Evolutionary conservation across 2,888 invertebrate genomes (phyloP), one percentile per base, ranked within the genome.

Genomic region (Capitulum mitella): DNA sequence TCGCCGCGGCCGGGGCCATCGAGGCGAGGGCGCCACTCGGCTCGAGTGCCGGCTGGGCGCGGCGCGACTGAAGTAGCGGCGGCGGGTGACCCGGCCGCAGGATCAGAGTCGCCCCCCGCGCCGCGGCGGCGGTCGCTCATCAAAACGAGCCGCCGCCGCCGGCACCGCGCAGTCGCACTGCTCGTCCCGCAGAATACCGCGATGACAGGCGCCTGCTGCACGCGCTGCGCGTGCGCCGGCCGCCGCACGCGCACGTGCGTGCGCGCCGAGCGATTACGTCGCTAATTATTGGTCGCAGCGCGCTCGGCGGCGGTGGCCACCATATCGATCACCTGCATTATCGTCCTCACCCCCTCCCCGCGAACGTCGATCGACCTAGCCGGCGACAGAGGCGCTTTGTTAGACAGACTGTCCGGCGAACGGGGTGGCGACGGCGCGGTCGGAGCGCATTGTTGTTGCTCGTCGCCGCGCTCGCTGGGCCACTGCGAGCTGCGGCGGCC

Each of bases 311-410:
- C 54, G 22, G n/a, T n/a, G 10, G 26, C 54, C n/a, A n/a, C 54
- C 54, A 3, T 54, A 54, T 54, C 54, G 54, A 54, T n/a, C 54
- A 5, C 54, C 3, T 16, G 5, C n/a, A 26, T 54, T 51, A 54
- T n/a, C 54, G n/a, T 22, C 54, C 51, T 51, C 51, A 19, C 12
- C 22, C 51, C 19, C 8, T 51, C 51, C 51, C 51, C 19, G 19
- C 51, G 46, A 8, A 46, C 51, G 51, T 14, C n/a, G 54, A 54
- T 54, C n/a, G 54, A 54, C 54, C 54, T 16, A 16, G n/a, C n/a
- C 54, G 54, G 54, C n/a, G 54, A 54, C 54, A 54, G 54, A 14
- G 54, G n/a, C 54, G n/a, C 54, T 54, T 54, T 54, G 54, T 54
- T 16, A n/a, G n/a, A 54, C 54, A 2, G 12, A 43, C 43, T 43